Percentiles rank a stretch among this genome's conserved stretches.
Evolutionary conservation across 2,888 invertebrate genomes (phyloP).

Genomic region (Ophion ventricosus): DNA sequence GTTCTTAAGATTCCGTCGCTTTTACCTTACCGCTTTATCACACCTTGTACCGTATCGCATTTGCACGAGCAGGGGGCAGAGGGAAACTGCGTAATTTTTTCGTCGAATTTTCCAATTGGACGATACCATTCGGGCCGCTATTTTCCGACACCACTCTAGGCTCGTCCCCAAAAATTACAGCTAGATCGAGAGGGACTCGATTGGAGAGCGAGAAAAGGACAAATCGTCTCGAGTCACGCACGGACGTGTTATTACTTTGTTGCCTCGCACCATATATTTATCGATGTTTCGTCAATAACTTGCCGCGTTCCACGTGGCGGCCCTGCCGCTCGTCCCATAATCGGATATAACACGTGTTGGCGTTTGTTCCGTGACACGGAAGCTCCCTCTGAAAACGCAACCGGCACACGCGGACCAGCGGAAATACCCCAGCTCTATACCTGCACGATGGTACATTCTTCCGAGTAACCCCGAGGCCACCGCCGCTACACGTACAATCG

Average conservation of each 20-base stretch:
- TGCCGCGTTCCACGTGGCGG: background rate
- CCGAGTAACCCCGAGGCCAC: constrained; percentile 10
- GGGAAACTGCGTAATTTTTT: background rate
- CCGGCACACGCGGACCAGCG: background rate
- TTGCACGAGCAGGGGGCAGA: background rate
- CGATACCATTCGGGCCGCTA: background rate
- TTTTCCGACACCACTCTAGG: no score
- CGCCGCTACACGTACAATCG: background rate
- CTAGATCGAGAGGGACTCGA: background rate
- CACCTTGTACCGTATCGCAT: background rate
- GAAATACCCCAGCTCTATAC: background rate
- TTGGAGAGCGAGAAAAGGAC: background rate
- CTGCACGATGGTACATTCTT: constrained; percentile 18
- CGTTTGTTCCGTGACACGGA: background rate
- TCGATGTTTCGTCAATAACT: constrained; percentile 10
- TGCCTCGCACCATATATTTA: background rate
- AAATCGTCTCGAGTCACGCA: constrained; percentile 36
- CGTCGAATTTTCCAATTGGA: background rate
- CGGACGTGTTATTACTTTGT: background rate
- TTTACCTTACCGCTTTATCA: background rate
- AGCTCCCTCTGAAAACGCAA: background rate
- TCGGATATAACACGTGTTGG: background rate
- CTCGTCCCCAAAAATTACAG: background rate
- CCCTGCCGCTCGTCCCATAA: background rate
- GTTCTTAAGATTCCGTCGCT: background rate